Evolutionary conservation across 2,797 vertebrate genomes (phyloP), one percentile per base, ranked within the genome.

Genomic region (Alca torda): DNA sequence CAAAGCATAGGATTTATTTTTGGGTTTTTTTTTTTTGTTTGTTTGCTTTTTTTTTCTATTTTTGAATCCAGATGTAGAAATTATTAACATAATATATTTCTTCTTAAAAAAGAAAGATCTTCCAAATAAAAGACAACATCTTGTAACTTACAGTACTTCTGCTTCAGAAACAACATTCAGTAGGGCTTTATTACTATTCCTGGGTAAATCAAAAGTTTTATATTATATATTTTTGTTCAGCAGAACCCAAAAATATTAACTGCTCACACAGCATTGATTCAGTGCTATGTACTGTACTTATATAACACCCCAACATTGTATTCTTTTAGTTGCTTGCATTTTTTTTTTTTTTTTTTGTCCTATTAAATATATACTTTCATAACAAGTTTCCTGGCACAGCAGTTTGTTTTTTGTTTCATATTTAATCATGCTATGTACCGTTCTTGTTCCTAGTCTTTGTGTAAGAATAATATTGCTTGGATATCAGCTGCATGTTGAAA

Each of bases 241-340:
- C 15, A 74, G 20, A 77, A 43, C 4, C 2, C 68, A 54, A 84
- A 87, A 16, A 21, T 23, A 19, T 30, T 65, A 46, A 65, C 8
- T 80, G 5, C 7, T 74, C 11, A 63, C 59, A 26, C 7, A 80
- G 3, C 9, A 67, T 30, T 74, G 14, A 54, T 72, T 91, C 65
- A 48, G 30, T 64, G 14, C 23, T 63, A 25, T 30, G 10, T 25
- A 41, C 3, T 9, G 51, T 46, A 43, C 7, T 59, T 59, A 53
- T 2, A 20, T 20, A 83, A 25, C 11, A 43, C 1, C 2, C 11
- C 5, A 79, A 35, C 1, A 2, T 4, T 15, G 0, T 21, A 30
- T 31, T 10, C 45, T 46, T 86, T 63, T 20, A 37, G 20, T 56
- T 79, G 4, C 1, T 11, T 75, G 79, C 3, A 17, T 17, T 51